Conservation (phyloP, 2,888 invertebrate species). For the Branchellion lobata region DNA sequence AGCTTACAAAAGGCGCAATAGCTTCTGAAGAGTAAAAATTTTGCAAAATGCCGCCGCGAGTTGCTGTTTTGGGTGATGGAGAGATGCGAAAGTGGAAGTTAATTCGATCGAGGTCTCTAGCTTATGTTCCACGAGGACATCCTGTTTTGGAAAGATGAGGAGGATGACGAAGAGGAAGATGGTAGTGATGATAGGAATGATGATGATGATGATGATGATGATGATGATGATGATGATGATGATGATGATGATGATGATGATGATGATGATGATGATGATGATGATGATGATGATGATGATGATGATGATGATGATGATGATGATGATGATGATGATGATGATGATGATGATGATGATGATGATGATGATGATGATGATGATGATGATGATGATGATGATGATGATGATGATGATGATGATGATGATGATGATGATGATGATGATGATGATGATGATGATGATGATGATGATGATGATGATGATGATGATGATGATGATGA, state of each 20-base stretch:
- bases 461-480: constrained; percentile 44
- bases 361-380: constrained; percentile 20
- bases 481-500: not conserved
- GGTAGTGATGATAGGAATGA: no score
- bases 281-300: constrained; percentile 11
- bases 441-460: constrained; percentile 46
- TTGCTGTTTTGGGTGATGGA: no score
- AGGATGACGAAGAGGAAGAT: constrained; percentile 43
- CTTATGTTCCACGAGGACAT: no score
- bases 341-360: constrained; percentile 4
- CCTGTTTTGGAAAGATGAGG: no score
- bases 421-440: constrained; percentile 43
- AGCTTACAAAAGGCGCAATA: no score
- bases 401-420: constrained; percentile 31
- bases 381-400: constrained; percentile 26
- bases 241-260: constrained; percentile 26
- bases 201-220: constrained; percentile 40
- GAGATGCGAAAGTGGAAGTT: no score
- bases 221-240: constrained; percentile 39
- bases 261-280: constrained; percentile 13
- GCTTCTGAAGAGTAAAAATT: no score
- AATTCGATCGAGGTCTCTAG: no score
- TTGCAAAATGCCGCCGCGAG: no score
- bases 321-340: constrained; percentile 26
- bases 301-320: constrained; percentile 35